These are phyloP conservation scores for Brachyistius frenatus DNA, from an alignment of 2,113 vertebrate species.

Conservation along the genomic window DNA sequence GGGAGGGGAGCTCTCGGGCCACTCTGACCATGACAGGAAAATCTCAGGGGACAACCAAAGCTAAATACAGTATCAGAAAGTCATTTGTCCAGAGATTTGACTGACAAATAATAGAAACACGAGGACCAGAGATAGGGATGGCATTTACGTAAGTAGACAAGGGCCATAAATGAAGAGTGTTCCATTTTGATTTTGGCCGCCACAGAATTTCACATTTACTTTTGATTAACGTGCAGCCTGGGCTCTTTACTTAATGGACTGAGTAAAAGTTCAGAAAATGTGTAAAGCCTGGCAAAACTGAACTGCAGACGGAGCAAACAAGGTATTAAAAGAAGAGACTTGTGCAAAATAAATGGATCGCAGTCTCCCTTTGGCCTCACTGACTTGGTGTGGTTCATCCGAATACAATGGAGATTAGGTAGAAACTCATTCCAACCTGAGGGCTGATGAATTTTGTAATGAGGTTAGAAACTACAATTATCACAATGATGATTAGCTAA, in stretches of 20 bases:
- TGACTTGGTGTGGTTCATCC: conserved; percentile 7
- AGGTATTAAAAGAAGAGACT: background rate
- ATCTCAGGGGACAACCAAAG: conserved; percentile 46
- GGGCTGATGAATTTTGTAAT: conserved; percentile 54
- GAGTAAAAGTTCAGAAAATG: conserved; percentile 5
- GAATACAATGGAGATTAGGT: conserved; percentile 22
- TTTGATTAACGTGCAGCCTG: conserved; percentile 1
- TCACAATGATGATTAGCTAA: conserved; percentile 44
- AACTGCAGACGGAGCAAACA: background rate
- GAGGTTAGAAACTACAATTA: conserved; percentile 53
- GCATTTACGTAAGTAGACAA: conserved; percentile 62
- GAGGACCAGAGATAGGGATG: conserved; percentile 30
- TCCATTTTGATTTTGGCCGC: conserved; percentile 30
- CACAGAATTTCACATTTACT: conserved; percentile 5
- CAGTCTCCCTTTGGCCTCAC: background rate
- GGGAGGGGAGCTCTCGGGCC: background rate
- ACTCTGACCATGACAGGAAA: conserved; percentile 24
- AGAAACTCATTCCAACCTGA: conserved; percentile 19
- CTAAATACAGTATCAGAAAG: conserved; percentile 54
- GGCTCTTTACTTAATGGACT: conserved; percentile 6
- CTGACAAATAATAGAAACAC: conserved; percentile 52
- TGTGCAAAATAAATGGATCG: conserved; percentile 13
- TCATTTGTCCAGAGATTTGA: conserved; percentile 46
- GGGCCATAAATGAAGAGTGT: conserved; percentile 23
- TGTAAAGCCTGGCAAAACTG: background rate